A percentile compares a stretch with the other conserved stretches of the same genome.
Conservation (phyloP, 2,113 vertebrate species). For the Mellivora capensis region DNA sequence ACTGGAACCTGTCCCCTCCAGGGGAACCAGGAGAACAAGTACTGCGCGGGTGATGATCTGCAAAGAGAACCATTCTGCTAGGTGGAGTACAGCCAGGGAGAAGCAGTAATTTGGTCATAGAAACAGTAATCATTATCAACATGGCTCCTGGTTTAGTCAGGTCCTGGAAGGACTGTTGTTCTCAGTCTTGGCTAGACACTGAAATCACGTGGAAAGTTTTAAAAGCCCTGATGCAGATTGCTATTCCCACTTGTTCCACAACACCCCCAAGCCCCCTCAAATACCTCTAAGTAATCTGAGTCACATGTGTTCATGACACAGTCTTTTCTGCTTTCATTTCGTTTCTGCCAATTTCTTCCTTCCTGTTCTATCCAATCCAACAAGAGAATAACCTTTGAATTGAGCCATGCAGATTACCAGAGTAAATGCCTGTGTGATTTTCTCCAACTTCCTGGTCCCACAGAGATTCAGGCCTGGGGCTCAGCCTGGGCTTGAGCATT, state of each 20-base stretch:
- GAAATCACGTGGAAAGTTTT: not conserved
- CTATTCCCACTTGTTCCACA: not conserved
- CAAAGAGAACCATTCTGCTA: not conserved
- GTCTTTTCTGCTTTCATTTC: not conserved
- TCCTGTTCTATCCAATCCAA: not conserved
- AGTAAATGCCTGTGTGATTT: too few species aligned
- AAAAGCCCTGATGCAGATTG: not conserved
- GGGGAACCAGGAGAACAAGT: not conserved
- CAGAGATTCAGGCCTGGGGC: not conserved
- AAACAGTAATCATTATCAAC: accelerated
- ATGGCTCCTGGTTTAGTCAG: too few species aligned
- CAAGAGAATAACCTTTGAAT: not conserved
- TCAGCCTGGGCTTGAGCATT: not conserved
- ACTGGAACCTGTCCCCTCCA: not conserved
- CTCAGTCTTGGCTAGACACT: not conserved
- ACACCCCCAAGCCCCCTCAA: not conserved
- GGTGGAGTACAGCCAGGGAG: not conserved
- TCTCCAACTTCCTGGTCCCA: not conserved
- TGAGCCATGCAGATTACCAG: too few species aligned
- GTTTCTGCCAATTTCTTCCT: not conserved
- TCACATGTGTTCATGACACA: not conserved
- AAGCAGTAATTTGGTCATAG: not conserved
- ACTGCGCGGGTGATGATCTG: not conserved
- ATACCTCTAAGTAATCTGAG: not conserved
- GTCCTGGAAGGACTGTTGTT: accelerated